Percentiles rank a stretch among this genome's conserved stretches.
Conservation (phyloP, 2,888 invertebrate species). For the Achlya flavicornis region DNA sequence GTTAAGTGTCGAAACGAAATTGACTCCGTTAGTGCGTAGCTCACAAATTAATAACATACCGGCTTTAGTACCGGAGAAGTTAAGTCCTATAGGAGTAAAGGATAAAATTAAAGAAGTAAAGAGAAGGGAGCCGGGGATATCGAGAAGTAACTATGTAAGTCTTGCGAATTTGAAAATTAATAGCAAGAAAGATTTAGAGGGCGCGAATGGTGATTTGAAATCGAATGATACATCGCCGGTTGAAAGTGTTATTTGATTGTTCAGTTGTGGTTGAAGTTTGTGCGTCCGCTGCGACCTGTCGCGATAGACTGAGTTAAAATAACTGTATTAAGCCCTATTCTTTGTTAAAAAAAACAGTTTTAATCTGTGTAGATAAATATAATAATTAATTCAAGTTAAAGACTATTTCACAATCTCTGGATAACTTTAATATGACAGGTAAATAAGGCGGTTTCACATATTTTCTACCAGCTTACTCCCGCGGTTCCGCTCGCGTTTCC, state of each 20-base stretch:
- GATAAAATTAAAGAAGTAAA: conserved; percentile 38
- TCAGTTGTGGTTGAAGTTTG: conserved; percentile 15
- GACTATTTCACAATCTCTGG: not conserved
- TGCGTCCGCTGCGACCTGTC: not conserved
- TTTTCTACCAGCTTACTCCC: too few relatives aligned
- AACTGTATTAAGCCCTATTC: not conserved
- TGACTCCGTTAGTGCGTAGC: conserved; percentile 44
- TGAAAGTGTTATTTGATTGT: conserved; percentile 59
- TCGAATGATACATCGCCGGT: conserved; percentile 43
- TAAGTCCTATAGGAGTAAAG: conserved; percentile 24
- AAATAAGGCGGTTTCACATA: too few relatives aligned
- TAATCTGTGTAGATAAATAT: not conserved
- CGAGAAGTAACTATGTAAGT: conserved; percentile 77
- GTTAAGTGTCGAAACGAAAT: conserved; percentile 33
- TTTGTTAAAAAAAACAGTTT: not conserved
- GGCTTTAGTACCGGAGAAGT: conserved; percentile 48
- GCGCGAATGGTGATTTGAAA: conserved; percentile 27
- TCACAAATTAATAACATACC: conserved; percentile 40
- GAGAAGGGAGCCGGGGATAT: conserved; percentile 64
- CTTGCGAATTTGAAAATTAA: conserved; percentile 76
- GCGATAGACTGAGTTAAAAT: not conserved
- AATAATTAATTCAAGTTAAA: too few relatives aligned
- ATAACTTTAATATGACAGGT: too few relatives aligned
- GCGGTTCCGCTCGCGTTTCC: too few relatives aligned
- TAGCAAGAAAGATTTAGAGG: conserved; percentile 51